These are phyloP conservation scores for Sthenelais limicola DNA, from an alignment of 2,888 invertebrate genomes.

Conservation along the genomic window DNA sequence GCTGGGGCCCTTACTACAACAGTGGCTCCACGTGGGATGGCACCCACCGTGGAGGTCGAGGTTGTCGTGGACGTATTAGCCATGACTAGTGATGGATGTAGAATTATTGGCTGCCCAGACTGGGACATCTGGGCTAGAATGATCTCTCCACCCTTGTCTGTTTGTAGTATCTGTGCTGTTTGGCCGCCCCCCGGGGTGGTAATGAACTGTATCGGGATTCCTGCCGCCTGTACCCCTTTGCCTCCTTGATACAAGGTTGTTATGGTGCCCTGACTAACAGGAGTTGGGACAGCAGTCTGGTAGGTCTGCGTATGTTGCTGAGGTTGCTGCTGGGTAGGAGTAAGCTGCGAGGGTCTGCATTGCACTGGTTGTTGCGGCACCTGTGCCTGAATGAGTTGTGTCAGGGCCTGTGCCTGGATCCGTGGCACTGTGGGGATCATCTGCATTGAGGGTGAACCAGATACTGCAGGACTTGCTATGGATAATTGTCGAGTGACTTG, in stretches of 20 bases:
- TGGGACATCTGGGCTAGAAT: background rate
- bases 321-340: constrained; percentile 9
- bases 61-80: background rate
- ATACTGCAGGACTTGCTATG: background rate
- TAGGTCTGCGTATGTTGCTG: no score
- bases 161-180: constrained; percentile 5
- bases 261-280: background rate
- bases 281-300: background rate
- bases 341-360: constrained; percentile 36
- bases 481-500: background rate
- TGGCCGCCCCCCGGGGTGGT: constrained; percentile 1
- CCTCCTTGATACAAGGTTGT: constrained; percentile 28
- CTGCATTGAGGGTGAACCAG: background rate
- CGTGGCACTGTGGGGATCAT: constrained; percentile 16
- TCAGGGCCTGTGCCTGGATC: constrained; percentile 32
- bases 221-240: constrained; percentile 19
- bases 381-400: constrained; percentile 42
- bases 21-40: constrained; percentile 5
- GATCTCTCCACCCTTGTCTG: constrained; percentile 21
- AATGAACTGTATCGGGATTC: constrained; percentile 23
- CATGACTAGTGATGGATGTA: constrained; percentile 38
- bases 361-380: constrained; percentile 33
- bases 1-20: background rate
- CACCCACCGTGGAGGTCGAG: background rate
- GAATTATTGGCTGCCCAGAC: constrained; percentile 1